Conservation (phyloP, 2,888 invertebrate species). For the Melitaea athalia region DNA sequence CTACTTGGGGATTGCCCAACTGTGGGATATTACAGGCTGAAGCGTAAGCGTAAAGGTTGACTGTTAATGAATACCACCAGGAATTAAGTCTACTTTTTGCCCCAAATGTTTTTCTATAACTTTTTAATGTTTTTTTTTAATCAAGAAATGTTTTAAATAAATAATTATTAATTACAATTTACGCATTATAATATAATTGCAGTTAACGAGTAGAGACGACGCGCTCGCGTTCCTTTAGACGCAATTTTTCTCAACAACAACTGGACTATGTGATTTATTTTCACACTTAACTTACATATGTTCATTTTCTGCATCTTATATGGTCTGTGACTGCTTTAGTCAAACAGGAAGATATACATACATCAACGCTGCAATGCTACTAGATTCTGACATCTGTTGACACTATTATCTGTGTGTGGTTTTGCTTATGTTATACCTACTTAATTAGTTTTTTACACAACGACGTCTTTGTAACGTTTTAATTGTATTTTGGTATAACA, state of each 20-base stretch:
- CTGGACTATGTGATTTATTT: conserved; percentile 24
- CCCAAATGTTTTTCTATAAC: too few species aligned
- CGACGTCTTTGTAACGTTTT: not conserved
- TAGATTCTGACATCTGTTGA: conserved; percentile 3
- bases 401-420: not conserved
- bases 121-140: too few species aligned
- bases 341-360: conserved; percentile 25
- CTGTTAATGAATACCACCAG: too few species aligned
- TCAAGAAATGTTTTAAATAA: not conserved
- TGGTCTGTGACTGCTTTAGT: conserved; percentile 26
- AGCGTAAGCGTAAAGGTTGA: too few species aligned
- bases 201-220: not conserved
- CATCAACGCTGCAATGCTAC: conserved; percentile 9
- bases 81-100: too few species aligned
- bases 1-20: too few species aligned
- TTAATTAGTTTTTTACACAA: not conserved
- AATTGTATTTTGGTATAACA: too few species aligned
- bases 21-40: too few species aligned
- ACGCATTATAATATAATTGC: not conserved
- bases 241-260: conserved; percentile 2
- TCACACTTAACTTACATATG: conserved; percentile 20
- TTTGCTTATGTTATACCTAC: not conserved
- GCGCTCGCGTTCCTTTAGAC: not conserved
- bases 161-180: not conserved
- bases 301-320: conserved; percentile 10